These are phyloP conservation scores for Arnoldichthys spilopterus DNA, from an alignment of 2,797 vertebrate genomes.

Conservation along the genomic window DNA sequence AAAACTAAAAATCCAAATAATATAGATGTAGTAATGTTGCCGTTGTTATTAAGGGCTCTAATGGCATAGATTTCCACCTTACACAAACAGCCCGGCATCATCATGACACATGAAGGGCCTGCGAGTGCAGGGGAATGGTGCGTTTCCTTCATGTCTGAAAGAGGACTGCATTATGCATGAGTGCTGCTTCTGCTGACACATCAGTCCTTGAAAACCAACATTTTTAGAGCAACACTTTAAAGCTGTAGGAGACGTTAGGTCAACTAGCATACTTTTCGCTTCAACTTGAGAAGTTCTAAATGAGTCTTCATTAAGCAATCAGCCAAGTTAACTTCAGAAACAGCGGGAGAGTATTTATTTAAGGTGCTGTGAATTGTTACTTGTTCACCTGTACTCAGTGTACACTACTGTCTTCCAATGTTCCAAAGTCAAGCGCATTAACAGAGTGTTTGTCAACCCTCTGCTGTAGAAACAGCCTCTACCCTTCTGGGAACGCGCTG, in stretches of 20 bases:
- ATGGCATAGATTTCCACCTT: conserved; percentile 56
- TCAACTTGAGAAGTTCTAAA: conserved; percentile 18
- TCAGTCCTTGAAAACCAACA: conserved; percentile 66
- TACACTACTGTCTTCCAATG: not conserved
- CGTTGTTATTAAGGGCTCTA: conserved; percentile 48
- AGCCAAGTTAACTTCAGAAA: not conserved
- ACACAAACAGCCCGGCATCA: conserved; percentile 57
- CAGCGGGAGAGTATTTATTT: not conserved
- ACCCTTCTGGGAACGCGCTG: not conserved
- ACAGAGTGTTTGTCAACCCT: not conserved
- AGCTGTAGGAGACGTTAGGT: conserved; percentile 59
- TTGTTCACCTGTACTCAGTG: not conserved
- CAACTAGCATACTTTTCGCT: conserved; percentile 49
- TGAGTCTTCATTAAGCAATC: conserved; percentile 23
- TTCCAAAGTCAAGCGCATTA: not conserved
- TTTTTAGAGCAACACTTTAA: conserved; percentile 59
- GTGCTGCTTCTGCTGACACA: conserved; percentile 66
- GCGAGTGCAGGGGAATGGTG: conserved; percentile 59
- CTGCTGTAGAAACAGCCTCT: not conserved
- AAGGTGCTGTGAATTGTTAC: too few species aligned
- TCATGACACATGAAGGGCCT: conserved; percentile 67
- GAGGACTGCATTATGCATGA: conserved; percentile 71
- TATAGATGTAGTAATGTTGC: conserved; percentile 30
- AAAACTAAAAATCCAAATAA: not conserved
- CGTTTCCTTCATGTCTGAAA: conserved; percentile 54